These are phyloP conservation scores for human DNA, from an alignment of 2,113 vertebrate species.

Conservation along the genomic window DNA sequence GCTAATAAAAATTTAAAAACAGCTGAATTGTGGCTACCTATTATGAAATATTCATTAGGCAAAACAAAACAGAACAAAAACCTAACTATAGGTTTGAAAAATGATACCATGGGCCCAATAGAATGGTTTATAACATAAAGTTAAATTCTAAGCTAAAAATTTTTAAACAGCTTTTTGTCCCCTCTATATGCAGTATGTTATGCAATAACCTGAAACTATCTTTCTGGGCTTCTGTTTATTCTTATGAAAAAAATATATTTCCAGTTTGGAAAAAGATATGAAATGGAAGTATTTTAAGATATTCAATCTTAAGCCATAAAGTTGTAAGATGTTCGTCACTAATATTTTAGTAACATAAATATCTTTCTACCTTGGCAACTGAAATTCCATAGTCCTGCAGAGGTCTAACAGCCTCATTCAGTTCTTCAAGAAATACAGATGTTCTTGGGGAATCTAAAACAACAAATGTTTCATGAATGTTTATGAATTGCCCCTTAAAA, in stretches of 20 bases:
- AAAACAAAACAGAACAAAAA: constrained; percentile 24
- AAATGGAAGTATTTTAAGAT: constrained; percentile 14
- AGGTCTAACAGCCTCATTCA: constrained; percentile 87
- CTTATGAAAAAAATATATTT: background rate
- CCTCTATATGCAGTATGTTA: background rate
- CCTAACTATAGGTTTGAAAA: background rate
- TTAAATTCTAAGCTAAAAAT: background rate
- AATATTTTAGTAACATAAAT: constrained; percentile 38
- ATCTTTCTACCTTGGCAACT: constrained; percentile 90
- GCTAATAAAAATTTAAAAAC: constrained; percentile 37
- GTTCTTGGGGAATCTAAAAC: constrained; percentile 87
- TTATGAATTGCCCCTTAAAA: constrained; percentile 40
- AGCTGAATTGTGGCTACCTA: background rate
- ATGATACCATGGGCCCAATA: background rate
- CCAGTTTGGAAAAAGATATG: background rate
- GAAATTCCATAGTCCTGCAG: constrained; percentile 94
- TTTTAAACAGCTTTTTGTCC: background rate
- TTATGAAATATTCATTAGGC: background rate
- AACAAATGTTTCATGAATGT: constrained; percentile 54
- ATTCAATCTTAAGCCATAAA: background rate
- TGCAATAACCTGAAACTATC: background rate
- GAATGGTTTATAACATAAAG: background rate
- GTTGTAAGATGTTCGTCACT: constrained; percentile 17
- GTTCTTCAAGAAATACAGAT: constrained; percentile 89
- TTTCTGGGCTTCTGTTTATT: background rate